Conservation (phyloP, 2,888 invertebrate species). For the Thecophora atra region DNA sequence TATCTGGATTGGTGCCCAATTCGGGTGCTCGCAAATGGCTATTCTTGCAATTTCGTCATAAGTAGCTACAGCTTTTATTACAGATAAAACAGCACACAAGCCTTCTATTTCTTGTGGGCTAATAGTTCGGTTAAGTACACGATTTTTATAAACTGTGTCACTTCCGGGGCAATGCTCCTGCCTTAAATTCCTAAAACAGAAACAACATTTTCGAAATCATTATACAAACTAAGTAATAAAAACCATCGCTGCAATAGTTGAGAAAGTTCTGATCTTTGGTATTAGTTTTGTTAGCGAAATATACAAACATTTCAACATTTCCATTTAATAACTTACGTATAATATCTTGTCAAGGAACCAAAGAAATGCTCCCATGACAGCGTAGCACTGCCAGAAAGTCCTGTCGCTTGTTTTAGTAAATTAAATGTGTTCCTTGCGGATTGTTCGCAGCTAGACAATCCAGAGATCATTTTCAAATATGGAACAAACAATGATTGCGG, state of each 20-base stretch:
- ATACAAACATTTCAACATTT: too few species aligned
- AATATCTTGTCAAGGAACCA: slow-evolving; percentile 77
- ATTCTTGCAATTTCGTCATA: slow-evolving; percentile 83
- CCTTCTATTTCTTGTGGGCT: slow-evolving; percentile 86
- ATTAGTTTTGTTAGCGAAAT: too few species aligned
- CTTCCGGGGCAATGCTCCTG: slow-evolving; percentile 74
- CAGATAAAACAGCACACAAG: slow-evolving; percentile 80
- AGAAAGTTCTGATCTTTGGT: too few species aligned
- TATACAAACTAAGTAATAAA: neutral
- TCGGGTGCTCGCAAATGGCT: slow-evolving; percentile 86
- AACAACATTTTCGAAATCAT: neutral
- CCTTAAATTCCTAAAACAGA: slow-evolving; percentile 71
- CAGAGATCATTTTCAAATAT: slow-evolving; percentile 86
- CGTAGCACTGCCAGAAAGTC: slow-evolving; percentile 69
- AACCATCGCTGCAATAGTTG: too few species aligned
- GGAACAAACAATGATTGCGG: slow-evolving; percentile 85
- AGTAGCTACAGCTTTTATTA: slow-evolving; percentile 81
- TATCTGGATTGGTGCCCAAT: slow-evolving; percentile 84
- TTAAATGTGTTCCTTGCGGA: slow-evolving; percentile 83
- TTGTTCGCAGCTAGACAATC: slow-evolving; percentile 79
- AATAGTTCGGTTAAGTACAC: slow-evolving; percentile 71
- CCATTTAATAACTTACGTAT: slow-evolving; percentile 68
- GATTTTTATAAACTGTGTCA: slow-evolving; percentile 73
- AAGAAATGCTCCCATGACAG: slow-evolving; percentile 90
- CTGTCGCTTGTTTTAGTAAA: slow-evolving; percentile 73